Evolutionary conservation across 2,888 invertebrate genomes (phyloP).

Genomic region (Synergus gifuensis): DNA sequence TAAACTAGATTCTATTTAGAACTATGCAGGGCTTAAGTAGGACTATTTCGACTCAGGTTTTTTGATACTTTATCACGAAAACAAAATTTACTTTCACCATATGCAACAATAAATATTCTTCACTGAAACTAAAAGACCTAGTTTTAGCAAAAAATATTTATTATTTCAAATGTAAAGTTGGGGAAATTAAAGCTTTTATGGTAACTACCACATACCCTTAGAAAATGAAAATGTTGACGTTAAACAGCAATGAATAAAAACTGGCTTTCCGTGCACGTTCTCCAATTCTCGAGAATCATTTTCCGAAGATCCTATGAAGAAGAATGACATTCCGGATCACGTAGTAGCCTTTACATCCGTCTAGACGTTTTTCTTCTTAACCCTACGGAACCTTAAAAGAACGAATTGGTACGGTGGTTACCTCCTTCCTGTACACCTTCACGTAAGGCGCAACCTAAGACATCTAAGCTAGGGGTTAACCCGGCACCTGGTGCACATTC

Average conservation of each 20-base stretch:
- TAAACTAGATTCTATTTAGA: too few relatives aligned
- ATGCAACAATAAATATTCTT: too few relatives aligned
- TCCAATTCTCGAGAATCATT: conserved; percentile 60
- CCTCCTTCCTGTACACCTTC: conserved; percentile 60
- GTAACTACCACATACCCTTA: background rate
- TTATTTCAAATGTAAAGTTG: background rate
- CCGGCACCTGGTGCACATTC: conserved; percentile 76
- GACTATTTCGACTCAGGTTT: too few relatives aligned
- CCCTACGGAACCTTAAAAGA: conserved; percentile 57
- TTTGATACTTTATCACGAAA: too few relatives aligned
- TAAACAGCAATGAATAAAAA: conserved; percentile 3
- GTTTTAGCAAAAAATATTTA: background rate
- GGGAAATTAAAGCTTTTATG: too few relatives aligned
- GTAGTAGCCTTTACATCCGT: conserved; percentile 60
- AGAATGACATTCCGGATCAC: conserved; percentile 65
- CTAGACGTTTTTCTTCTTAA: conserved; percentile 59
- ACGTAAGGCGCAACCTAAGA: conserved; percentile 67
- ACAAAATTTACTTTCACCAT: too few relatives aligned
- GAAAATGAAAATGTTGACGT: background rate
- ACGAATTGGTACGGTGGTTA: conserved; percentile 60
- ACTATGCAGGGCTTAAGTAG: too few relatives aligned
- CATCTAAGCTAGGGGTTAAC: conserved; percentile 72
- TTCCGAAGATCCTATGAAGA: conserved; percentile 55
- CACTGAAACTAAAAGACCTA: too few relatives aligned
- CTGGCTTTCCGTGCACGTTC: conserved; percentile 49